Conservation (phyloP, 2,797 vertebrate genomes). For the Paedocypris micromegethes region DNA sequence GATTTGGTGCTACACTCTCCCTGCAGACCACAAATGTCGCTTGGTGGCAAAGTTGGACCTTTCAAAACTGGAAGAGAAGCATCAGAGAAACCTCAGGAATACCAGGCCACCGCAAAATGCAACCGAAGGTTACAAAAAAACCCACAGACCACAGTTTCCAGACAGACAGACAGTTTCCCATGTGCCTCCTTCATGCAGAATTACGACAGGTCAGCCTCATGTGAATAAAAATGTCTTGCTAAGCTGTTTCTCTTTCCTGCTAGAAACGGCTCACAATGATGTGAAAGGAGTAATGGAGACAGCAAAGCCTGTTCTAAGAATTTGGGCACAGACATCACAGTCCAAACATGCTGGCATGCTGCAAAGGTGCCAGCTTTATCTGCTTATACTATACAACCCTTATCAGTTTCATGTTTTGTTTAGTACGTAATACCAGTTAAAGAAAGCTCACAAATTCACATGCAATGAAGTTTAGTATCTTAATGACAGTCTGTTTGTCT, state of each 20-base stretch:
- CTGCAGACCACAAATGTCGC: constrained; percentile 65
- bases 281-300: constrained; percentile 52
- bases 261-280: constrained; percentile 41
- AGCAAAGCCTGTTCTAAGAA: constrained; percentile 62
- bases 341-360: constrained; percentile 27
- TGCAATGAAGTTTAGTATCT: no score
- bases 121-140: constrained; percentile 21
- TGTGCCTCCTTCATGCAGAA: constrained; percentile 6
- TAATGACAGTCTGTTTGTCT: no score
- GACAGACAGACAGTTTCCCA: constrained; percentile 4
- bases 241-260: constrained; percentile 14
- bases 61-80: constrained; percentile 68
- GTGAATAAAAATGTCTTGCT: constrained; percentile 7
- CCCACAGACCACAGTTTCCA: constrained; percentile 12
- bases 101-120: constrained; percentile 29
- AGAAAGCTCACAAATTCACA: no score
- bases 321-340: constrained; percentile 48
- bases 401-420: background rate
- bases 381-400: background rate
- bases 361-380: constrained; percentile 47
- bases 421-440: no score
- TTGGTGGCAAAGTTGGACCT: constrained; percentile 71
- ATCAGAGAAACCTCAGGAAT: constrained; percentile 50
- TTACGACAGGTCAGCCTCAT: constrained; percentile 12
- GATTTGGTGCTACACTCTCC: constrained; percentile 81